phyloP scores from a whole-genome alignment of 2,888 invertebrate species.

The Nomada flava region DNA sequence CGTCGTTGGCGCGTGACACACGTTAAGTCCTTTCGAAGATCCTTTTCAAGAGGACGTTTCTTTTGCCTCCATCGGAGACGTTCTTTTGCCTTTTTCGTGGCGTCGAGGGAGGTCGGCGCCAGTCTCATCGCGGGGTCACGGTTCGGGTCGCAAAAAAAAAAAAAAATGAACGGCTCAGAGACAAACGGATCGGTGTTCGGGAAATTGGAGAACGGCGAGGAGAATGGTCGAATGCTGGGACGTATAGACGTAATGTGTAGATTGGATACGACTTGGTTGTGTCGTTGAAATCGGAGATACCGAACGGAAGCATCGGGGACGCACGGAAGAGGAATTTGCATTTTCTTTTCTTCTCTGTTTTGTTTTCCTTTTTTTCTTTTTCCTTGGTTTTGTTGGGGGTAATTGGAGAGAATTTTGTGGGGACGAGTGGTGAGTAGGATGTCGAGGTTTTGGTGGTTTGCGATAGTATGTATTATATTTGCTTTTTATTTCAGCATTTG shows the following conservation, averaged over 20 bases:
- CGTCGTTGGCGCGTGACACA: constrained; percentile 47
- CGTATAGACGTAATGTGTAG: background rate
- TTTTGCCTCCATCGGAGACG: background rate
- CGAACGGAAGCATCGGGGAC: constrained; percentile 31
- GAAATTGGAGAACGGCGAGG: constrained; percentile 56
- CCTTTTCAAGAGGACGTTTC: constrained; percentile 3
- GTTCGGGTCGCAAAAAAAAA: constrained; percentile 8
- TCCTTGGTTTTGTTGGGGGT: too few relatives aligned
- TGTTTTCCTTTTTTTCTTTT: background rate
- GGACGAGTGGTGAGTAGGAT: too few relatives aligned
- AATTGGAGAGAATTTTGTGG: too few relatives aligned
- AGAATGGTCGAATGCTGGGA: background rate
- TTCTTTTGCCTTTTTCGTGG: background rate
- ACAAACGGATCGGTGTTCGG: constrained; percentile 40
- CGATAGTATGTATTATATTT: too few relatives aligned
- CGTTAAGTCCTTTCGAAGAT: constrained; percentile 10
- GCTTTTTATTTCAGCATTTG: too few relatives aligned
- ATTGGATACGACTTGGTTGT: constrained; percentile 22
- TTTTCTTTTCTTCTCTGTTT: background rate
- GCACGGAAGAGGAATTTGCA: constrained; percentile 4
- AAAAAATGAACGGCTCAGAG: constrained; percentile 1
- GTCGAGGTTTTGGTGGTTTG: too few relatives aligned
- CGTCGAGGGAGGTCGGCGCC: constrained; percentile 70
- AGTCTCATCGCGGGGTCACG: constrained; percentile 34
- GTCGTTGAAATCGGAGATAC: constrained; percentile 39